phyloP scores from a whole-genome alignment of 1,140 invertebrate genomes.

The Choristoneura fumiferana region DNA sequence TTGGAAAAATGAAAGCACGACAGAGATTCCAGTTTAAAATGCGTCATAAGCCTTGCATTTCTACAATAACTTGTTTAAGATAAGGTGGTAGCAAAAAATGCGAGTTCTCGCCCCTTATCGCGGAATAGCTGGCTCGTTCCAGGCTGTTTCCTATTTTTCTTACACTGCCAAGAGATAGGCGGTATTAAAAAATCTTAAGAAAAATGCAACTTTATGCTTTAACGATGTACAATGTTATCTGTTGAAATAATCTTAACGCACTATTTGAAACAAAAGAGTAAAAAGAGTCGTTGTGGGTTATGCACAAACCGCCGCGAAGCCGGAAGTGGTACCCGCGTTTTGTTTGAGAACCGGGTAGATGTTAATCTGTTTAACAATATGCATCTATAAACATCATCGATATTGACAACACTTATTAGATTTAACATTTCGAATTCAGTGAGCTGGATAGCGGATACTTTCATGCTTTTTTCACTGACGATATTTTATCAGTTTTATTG shows the following conservation, averaged over 20 bases:
- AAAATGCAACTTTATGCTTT: conserved; percentile 18
- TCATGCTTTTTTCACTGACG: neutral
- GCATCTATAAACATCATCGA: conserved; percentile 12
- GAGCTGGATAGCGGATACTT: neutral
- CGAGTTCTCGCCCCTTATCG: conserved; percentile 30
- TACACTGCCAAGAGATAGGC: conserved; percentile 28
- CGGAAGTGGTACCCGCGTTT: conserved; percentile 2
- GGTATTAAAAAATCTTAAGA: conserved; percentile 19
- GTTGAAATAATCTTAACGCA: conserved; percentile 12
- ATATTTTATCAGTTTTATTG: no score
- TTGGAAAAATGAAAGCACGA: neutral
- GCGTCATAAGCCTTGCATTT: conserved; percentile 23
- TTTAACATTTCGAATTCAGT: neutral
- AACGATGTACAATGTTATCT: conserved; percentile 18
- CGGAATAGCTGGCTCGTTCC: conserved; percentile 22
- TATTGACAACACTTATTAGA: conserved; percentile 18
- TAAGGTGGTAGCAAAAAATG: conserved; percentile 19
- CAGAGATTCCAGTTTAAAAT: neutral
- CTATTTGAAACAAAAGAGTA: conserved; percentile 17
- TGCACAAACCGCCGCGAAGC: neutral
- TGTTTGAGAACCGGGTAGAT: conserved; percentile 14
- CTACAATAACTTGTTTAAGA: conserved; percentile 3
- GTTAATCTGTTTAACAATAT: conserved; percentile 13
- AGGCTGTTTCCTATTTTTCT: conserved; percentile 23
- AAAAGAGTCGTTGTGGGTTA: conserved; percentile 10